Conservation (phyloP, 1,140 invertebrate species). For the Plodia interpunctella region DNA sequence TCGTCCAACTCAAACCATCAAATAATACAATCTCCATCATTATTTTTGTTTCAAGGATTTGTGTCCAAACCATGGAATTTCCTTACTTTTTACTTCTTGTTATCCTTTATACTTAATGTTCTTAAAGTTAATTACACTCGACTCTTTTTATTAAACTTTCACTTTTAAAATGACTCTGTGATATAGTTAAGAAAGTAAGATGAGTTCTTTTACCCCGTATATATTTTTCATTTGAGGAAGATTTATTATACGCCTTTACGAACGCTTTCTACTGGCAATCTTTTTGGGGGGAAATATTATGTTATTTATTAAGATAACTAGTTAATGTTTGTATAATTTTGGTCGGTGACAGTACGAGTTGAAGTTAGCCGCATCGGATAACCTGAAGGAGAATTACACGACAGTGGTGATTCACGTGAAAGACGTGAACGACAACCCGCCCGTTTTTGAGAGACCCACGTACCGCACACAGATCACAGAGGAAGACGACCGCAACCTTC, state of each 20-base stretch:
- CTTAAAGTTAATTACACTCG: constrained; percentile 31
- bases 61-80: background rate
- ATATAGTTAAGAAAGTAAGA: constrained; percentile 15
- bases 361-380: constrained; percentile 94
- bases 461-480: constrained; percentile 97
- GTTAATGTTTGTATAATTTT: constrained; percentile 14
- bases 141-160: constrained; percentile 34
- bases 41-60: background rate
- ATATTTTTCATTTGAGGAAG: background rate
- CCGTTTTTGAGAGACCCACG: constrained; percentile 91
- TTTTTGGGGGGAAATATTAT: no score
- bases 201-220: background rate
- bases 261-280: no score
- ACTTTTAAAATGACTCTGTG: constrained; percentile 16
- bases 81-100: constrained; percentile 5
- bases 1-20: background rate
- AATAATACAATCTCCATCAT: background rate
- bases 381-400: constrained; percentile 96
- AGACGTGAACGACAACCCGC: constrained; percentile 93
- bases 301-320: constrained; percentile 16
- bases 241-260: background rate
- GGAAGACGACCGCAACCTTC: constrained; percentile 95
- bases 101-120: constrained; percentile 8
- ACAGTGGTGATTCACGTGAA: constrained; percentile 97
- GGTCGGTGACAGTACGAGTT: constrained; percentile 88